Base-by-base conservation (phyloP, 2,113 vertebrate genomes). In the Prietella phreatophila region DNA sequence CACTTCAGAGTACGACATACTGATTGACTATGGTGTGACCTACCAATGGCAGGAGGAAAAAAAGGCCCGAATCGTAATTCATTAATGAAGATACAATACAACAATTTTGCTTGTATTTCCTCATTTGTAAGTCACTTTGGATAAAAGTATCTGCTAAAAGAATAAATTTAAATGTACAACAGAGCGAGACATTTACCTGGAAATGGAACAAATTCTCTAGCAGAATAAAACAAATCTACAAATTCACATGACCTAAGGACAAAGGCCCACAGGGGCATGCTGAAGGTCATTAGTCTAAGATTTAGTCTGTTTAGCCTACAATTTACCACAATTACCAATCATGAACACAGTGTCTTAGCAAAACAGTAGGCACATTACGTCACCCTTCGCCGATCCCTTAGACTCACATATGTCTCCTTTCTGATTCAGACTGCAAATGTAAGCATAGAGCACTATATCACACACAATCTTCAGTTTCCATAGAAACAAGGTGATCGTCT, bases 401-500 rank as follows among this genome's bases (percentile, higher is more conserved):
- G 30, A 60, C 22, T 82, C 20, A 42, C 33, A 36, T 22, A 82
- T 19, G 55, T 22, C 56, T 61, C 56, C 6, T 82, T 61, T 81
- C 11, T 42, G 61, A 61, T 82, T 61, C 33, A 27, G 22, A 80
- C 73, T 53, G 4, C 53, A 75, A 83, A 30, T 58, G 69, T 82
- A 27, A 65, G 78, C 61, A 79, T 55, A 86, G 73, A 22, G 87
- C 76, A 22, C 65, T 85, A 85, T 88, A 69, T 79, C 61, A 42
- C 61, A 88, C 75, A 69, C 73, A 67, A 85, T 83, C 61, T 88
- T 36, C 71, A 10, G 75, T 90, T 81, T 86, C 89, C 89, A 90
- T 90, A 85, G 89, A 90, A 90, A 90, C 89, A 88, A 25, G 65
- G 27, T 8, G 79, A 75, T 88, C 53, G 50, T 88, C 85, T 86